Percentiles rank a stretch among this genome's conserved stretches.
Conservation (phyloP, 35 echinoderm and acorn worm species). For the Apostichopus japonicus region DNA sequence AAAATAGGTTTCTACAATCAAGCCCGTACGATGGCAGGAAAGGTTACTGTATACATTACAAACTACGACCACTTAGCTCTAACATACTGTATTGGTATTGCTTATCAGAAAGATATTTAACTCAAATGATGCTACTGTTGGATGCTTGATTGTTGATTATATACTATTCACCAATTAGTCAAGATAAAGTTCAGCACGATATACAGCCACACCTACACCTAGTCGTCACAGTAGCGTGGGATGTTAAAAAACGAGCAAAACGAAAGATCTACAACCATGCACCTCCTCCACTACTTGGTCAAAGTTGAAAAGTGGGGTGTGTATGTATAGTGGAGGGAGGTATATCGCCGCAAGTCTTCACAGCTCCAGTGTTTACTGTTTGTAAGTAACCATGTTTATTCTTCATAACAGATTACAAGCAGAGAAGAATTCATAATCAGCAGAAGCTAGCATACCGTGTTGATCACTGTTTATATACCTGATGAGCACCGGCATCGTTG, state of each 20-base stretch:
- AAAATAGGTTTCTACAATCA: no score
- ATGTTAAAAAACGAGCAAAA: background rate
- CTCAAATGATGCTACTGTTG: no score
- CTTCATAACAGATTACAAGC: background rate
- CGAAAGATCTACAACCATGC: background rate
- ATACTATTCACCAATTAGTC: no score
- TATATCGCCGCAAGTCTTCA: background rate
- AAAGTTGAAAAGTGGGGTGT: conserved; percentile 4
- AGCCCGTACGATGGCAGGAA: no score
- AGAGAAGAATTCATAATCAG: background rate
- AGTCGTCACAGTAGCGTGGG: background rate
- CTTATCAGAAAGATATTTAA: no score
- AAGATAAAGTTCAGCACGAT: background rate
- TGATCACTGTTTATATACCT: no score
- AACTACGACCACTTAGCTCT: no score
- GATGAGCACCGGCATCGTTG: background rate
- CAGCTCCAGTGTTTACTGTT: background rate
- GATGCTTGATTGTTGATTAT: no score
- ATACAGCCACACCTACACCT: background rate
- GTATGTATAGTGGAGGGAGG: background rate
- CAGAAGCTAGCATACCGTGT: no score
- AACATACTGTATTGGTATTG: no score
- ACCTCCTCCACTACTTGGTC: background rate
- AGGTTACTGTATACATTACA: no score
- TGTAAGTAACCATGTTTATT: background rate